These are phyloP conservation scores for Lepidocyrtoides sp. DNA, from an alignment of 2,888 invertebrate species.

Conservation along the genomic window DNA sequence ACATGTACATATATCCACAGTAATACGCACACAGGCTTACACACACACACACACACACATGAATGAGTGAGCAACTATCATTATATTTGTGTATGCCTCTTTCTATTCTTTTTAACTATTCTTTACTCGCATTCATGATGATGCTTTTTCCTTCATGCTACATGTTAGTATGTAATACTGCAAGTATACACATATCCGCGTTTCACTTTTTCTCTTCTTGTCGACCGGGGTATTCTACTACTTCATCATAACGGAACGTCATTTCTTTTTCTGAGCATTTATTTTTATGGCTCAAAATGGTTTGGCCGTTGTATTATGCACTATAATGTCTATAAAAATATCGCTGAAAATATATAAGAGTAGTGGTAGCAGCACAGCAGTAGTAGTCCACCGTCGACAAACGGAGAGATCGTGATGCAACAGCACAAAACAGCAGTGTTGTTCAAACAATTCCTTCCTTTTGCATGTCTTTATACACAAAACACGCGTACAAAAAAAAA, in stretches of 20 bases:
- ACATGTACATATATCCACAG: no score
- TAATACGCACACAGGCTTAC: no score
- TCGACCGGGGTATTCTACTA: conserved; percentile 42
- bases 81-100: conserved; percentile 55
- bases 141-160: conserved; percentile 46
- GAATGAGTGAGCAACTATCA: conserved; percentile 58
- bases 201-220: conserved; percentile 37
- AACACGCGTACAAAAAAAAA: background rate
- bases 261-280: conserved; percentile 57
- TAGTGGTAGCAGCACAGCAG: background rate
- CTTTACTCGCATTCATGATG: conserved; percentile 38
- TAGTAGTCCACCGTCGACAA: background rate
- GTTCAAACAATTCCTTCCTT: conserved; percentile 41
- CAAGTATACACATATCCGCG: conserved; percentile 43
- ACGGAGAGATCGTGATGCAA: conserved; percentile 18
- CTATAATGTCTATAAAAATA: conserved; percentile 29
- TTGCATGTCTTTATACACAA: conserved; percentile 23
- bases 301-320: conserved; percentile 46
- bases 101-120: conserved; percentile 23
- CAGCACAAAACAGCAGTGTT: conserved; percentile 12
- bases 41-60: conserved; percentile 60
- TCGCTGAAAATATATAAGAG: background rate
- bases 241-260: conserved; percentile 54
- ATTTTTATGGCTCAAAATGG: conserved; percentile 56
- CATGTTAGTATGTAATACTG: conserved; percentile 45